Evolutionary conservation across 92 coral and sea anemone genomes (phyloP).

Genomic region (Phenganax stokvisi): DNA sequence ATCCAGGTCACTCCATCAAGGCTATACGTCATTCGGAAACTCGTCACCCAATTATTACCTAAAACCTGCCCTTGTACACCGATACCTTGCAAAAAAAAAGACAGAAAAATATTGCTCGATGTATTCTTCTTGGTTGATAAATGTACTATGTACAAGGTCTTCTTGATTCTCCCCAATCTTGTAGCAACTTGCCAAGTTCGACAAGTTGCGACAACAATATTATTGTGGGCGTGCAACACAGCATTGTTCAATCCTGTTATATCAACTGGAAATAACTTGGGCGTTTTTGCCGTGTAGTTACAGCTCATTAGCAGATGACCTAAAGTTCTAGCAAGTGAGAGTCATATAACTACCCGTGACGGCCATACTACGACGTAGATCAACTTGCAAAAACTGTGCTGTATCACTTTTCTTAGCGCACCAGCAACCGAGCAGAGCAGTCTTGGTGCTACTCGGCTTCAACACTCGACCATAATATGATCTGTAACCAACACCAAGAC

Average conservation of each 20-base stretch:
- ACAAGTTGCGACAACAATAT: too few species aligned
- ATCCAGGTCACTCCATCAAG: conserved; percentile 70
- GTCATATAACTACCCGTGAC: conserved; percentile 66
- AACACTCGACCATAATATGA: conserved; percentile 62
- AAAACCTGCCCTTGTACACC: conserved; percentile 86
- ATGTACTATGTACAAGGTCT: too few species aligned
- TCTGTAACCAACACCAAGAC: conserved; percentile 56
- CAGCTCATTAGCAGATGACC: too few species aligned
- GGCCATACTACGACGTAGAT: conserved; percentile 69
- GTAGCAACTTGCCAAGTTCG: too few species aligned
- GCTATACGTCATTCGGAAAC: conserved; percentile 70
- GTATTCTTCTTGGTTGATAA: too few species aligned
- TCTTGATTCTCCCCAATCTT: too few species aligned
- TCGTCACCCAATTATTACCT: conserved; percentile 79
- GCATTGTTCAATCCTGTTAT: too few species aligned
- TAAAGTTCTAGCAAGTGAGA: too few species aligned
- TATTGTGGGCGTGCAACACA: too few species aligned
- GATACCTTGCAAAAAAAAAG: conserved; percentile 51
- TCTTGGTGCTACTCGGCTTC: conserved; percentile 45
- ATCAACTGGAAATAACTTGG: too few species aligned
- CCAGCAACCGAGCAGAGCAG: conserved; percentile 70
- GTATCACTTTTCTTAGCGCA: conserved; percentile 63
- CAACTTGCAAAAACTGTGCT: conserved; percentile 69
- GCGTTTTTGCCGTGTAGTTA: too few species aligned
- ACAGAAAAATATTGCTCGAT: neutral